Percentiles rank a stretch among this genome's conserved stretches.
These are phyloP conservation scores for Pygoscelis antarcticus DNA, from an alignment of 2,113 vertebrate genomes.

Conservation along the genomic window DNA sequence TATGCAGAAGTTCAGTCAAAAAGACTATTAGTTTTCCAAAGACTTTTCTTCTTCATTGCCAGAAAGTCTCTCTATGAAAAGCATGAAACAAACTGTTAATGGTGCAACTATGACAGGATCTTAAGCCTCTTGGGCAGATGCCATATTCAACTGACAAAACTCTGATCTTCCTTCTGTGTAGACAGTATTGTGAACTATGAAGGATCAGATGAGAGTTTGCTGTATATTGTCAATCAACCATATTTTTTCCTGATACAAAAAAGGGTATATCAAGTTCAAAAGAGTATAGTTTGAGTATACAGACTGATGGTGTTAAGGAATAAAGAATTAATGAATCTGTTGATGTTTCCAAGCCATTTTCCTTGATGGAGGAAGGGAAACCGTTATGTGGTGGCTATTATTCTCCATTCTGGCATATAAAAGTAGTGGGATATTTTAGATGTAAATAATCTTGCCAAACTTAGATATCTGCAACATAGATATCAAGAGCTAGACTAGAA, in stretches of 20 bases:
- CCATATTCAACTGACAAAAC: not conserved
- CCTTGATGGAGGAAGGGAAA: not conserved
- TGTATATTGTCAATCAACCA: not conserved
- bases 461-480: not conserved
- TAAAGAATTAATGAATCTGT: not conserved
- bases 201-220: not conserved
- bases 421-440: not conserved
- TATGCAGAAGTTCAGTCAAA: not conserved
- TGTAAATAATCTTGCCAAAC: not conserved
- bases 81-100: not conserved
- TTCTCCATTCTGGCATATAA: not conserved
- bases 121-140: not conserved
- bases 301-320: not conserved
- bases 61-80: not conserved
- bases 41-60: not conserved
- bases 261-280: not conserved
- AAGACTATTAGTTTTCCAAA: not conserved
- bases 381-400: not conserved
- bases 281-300: not conserved
- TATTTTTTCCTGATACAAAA: not conserved
- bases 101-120: not conserved
- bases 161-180: not conserved
- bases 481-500: not conserved
- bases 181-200: not conserved
- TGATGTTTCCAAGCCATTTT: not conserved